phyloP scores from a whole-genome alignment of 2,888 invertebrate genomes.

The Callinectes sapidus region DNA sequence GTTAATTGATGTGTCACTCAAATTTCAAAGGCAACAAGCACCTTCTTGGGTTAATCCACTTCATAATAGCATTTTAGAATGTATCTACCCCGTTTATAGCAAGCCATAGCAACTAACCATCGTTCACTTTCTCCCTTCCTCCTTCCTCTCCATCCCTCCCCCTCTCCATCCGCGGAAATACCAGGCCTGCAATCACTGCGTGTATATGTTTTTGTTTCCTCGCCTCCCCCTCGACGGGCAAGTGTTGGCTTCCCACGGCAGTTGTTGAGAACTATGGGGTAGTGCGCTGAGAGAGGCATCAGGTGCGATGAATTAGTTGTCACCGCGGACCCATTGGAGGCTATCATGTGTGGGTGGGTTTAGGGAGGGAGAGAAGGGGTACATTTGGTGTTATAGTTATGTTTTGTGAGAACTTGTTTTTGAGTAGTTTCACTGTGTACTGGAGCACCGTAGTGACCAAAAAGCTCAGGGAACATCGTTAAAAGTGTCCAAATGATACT shows the following conservation, averaged over 20 bases:
- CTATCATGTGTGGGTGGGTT: neutral
- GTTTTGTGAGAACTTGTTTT: neutral
- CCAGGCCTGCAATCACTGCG: neutral
- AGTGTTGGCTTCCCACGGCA: neutral
- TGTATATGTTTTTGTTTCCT: neutral
- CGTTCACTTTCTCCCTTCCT: neutral
- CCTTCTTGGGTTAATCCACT: neutral
- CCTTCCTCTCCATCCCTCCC: neutral
- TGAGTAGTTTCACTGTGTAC: no score
- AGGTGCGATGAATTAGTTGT: neutral
- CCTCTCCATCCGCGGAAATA: neutral
- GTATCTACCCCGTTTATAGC: neutral
- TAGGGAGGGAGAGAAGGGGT: neutral
- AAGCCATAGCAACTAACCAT: neutral
- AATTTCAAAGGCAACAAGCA: neutral
- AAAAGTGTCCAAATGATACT: no score
- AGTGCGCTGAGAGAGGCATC: neutral
- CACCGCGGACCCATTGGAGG: neutral
- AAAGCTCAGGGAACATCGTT: no score
- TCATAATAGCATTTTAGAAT: neutral
- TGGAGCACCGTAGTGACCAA: no score
- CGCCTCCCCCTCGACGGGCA: neutral
- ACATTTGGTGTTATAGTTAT: neutral
- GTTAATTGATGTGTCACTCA: neutral
- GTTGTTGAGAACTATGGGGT: neutral